Base-by-base conservation (phyloP, 2,888 invertebrate genomes). In the Xestoiulus laeticollis region DNA sequence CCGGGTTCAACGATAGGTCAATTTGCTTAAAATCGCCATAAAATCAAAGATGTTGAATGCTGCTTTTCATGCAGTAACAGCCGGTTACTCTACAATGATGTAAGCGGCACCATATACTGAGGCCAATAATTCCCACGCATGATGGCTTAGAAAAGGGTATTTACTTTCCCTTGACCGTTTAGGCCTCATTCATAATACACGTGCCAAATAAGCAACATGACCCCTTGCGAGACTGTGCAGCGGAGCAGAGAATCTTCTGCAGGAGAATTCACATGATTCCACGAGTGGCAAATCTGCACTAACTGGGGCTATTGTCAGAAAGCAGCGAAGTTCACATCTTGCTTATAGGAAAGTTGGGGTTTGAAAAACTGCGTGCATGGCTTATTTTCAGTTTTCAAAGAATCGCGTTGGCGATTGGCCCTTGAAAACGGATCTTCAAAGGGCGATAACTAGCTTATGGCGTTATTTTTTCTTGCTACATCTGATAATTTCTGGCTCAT, bases 371-470 rank as follows among this genome's bases (percentile, higher is more conserved):
- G 68, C 68, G 26, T 26, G 68, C 68, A 26, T 22, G 22, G 68
- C 68, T 68, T 68, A 68, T 68, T 68, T 68, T 68, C 68, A 68
- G 68, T 68, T 68, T 68, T 68, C 68, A 68, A 68, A 68, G 68
- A 68, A 26, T 26, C 26, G 26, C 68, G 68, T 26, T 68, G 59
- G 22, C 59, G 59, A 68, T 68, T 68, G 68, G 68, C 26, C 26
- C 26, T 68, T n/a, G 68, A 68, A 26, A 68, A 26, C 0, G 26
- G 26, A 68, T 26, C n/a, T 26, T 26, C 68, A 68, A 68, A 68
- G 26, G 68, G 12, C 68, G 68, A 68, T 68, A 68, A 68, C 68
- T 68, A 68, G 68, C 68, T 26, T 68, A 68, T 26, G 26, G 26
- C 10, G 26, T 26, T 26, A 26, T 26, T 68, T 68, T 68, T 26